These are phyloP conservation scores for Calephelis nemesis DNA, from an alignment of 1,140 invertebrate species.

Conservation along the genomic window DNA sequence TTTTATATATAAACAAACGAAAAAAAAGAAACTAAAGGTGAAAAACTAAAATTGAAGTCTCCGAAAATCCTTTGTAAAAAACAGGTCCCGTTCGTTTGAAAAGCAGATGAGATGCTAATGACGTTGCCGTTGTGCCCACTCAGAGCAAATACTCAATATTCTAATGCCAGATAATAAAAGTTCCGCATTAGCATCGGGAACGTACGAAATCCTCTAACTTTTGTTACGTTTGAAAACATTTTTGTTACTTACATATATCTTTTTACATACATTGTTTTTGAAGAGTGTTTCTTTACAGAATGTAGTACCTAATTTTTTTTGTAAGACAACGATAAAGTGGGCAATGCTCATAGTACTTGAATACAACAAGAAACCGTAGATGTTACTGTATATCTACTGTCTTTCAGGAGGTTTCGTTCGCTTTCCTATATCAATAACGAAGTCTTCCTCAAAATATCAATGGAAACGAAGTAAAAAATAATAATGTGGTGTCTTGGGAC, in stretches of 20 bases:
- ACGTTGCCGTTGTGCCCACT: slow-evolving; percentile 20
- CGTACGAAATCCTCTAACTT: slow-evolving; percentile 19
- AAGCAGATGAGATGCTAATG: slow-evolving; percentile 27
- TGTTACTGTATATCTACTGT: too few species aligned
- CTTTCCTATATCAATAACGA: too few species aligned
- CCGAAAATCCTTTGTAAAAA: slow-evolving; percentile 15
- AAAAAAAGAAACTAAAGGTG: neutral
- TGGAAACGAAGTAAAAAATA: too few species aligned
- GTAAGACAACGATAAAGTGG: too few species aligned
- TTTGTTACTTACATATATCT: neutral
- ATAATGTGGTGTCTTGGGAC: too few species aligned
- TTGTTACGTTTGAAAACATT: slow-evolving; percentile 13
- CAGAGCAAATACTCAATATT: slow-evolving; percentile 27
- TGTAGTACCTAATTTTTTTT: too few species aligned
- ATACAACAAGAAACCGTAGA: too few species aligned
- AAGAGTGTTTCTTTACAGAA: neutral
- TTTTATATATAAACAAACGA: too few species aligned
- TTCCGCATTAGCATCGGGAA: slow-evolving; percentile 25
- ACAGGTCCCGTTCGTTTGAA: slow-evolving; percentile 22
- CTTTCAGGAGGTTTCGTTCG: too few species aligned
- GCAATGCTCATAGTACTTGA: too few species aligned
- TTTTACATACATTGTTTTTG: neutral
- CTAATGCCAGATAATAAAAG: slow-evolving; percentile 25
- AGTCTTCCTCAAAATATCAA: too few species aligned
- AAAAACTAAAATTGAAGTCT: slow-evolving; percentile 1